phyloP scores from a whole-genome alignment of 2,797 vertebrate genomes.

The Leuciscus waleckii region DNA sequence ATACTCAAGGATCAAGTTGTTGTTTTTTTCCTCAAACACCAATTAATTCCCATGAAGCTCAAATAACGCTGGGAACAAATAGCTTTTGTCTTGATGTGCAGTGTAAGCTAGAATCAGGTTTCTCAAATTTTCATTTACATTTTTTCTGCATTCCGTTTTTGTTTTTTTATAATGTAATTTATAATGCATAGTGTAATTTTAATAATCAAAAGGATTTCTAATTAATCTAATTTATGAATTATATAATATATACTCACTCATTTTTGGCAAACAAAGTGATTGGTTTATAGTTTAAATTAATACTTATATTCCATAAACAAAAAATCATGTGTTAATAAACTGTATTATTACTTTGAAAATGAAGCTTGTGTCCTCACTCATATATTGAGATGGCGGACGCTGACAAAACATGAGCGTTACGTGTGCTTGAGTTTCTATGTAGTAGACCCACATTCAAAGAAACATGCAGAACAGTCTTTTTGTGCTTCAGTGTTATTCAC shows the following conservation, averaged over 20 bases:
- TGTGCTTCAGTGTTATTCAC: neutral
- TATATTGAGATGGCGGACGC: neutral
- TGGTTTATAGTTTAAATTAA: neutral
- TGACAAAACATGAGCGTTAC: neutral
- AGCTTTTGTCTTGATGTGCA: neutral
- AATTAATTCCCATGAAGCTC: neutral
- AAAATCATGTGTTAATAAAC: neutral
- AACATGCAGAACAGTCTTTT: neutral
- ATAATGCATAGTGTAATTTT: neutral
- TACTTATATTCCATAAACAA: neutral
- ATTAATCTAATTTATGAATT: too few relatives aligned
- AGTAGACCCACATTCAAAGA: neutral
- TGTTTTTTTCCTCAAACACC: neutral
- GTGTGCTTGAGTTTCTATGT: neutral
- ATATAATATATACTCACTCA: too few relatives aligned
- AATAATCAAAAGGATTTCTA: neutral
- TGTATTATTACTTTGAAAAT: neutral
- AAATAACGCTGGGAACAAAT: neutral
- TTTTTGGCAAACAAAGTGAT: neutral
- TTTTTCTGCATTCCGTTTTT: neutral
- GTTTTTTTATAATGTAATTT: too few relatives aligned
- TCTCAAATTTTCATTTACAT: neutral
- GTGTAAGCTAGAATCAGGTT: neutral
- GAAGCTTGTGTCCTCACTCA: neutral
- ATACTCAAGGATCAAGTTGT: constrained; percentile 17